Percentiles rank a stretch among this genome's conserved stretches.
Evolutionary conservation across 37 sponge, comb jelly and placozoan species (phyloP).

Genomic region (Aphrocallistes beatrix): DNA sequence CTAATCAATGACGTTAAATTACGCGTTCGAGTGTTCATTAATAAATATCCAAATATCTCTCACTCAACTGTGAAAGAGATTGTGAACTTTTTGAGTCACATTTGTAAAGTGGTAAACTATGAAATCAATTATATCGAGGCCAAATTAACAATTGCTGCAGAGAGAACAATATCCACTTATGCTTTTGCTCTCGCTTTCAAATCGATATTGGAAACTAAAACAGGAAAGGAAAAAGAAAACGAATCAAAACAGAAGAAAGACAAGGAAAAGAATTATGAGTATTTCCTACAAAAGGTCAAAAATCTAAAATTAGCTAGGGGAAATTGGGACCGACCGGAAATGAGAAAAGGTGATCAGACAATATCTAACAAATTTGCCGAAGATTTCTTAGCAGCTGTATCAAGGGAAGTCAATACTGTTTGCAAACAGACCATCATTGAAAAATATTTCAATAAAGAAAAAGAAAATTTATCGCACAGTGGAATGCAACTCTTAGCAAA

Average conservation of each 20-base stretch:
- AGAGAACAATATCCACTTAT: background rate
- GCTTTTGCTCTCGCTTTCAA: background rate
- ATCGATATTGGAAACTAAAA: background rate
- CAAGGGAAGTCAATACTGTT: background rate
- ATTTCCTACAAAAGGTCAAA: background rate
- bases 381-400: background rate
- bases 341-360: background rate
- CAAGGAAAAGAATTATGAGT: background rate
- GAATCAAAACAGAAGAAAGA: background rate
- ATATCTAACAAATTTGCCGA: background rate
- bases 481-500: background rate
- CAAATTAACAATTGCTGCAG: background rate
- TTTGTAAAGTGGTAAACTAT: background rate
- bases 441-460: background rate
- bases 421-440: background rate
- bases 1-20: background rate
- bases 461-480: background rate
- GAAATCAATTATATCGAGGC: constrained; percentile 1
- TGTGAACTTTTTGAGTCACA: background rate
- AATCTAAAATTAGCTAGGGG: background rate
- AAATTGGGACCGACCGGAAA: background rate
- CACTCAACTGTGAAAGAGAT: background rate
- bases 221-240: background rate
- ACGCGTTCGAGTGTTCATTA: background rate
- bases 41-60: background rate